Base-by-base conservation (phyloP, 2,888 invertebrate species). In the Heteromyza rotundicornis region DNA sequence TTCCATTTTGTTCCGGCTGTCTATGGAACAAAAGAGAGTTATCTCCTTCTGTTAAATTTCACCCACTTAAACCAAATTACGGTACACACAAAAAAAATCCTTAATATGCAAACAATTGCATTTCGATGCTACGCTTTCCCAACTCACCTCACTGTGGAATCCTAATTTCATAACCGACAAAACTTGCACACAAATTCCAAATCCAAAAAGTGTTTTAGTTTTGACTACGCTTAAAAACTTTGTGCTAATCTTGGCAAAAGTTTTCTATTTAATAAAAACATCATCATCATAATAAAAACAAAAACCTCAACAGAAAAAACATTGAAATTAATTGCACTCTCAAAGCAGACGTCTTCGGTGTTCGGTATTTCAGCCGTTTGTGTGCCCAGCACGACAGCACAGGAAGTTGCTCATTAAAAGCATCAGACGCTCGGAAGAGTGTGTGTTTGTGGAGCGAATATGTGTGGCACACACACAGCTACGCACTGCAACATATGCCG, bases 191-290 rank as follows among this genome's bases (percentile, higher is more conserved):
- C 12, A 12, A 5, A 32, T 12, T 8, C 32, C 32, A 32, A 8
- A 12, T 32, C 7, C 5, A 32, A 12, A 32, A n/a, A n/a, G n/a
- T n/a, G n/a, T n/a, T n/a, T n/a, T n/a, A n/a, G n/a, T 32, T 32
- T 5, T 12, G 5, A n/a, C 40, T n/a, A n/a, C 40, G 10, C 10
- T 40, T 40, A n/a, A 40, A 40, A 40, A 40, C 12, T 40, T 40
- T 40, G 14, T n/a, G 40, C 40, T 40, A 40, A 40, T 40, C 40
- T 40, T 32, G 40, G 14, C 10, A 10, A 40, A 40, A 40, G 40
- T 40, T 40, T 40, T n/a, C n/a, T n/a, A 40, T 40, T n/a, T 66
- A 66, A 64, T 62, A 64, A 66, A 65, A 65, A 60, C 62, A 57
- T 51, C 57, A n/a, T n/a, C n/a, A n/a, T n/a, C n/a, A 57, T 50